Conservation (phyloP, 1,140 invertebrate genomes). For the Atta cephalotes region DNA sequence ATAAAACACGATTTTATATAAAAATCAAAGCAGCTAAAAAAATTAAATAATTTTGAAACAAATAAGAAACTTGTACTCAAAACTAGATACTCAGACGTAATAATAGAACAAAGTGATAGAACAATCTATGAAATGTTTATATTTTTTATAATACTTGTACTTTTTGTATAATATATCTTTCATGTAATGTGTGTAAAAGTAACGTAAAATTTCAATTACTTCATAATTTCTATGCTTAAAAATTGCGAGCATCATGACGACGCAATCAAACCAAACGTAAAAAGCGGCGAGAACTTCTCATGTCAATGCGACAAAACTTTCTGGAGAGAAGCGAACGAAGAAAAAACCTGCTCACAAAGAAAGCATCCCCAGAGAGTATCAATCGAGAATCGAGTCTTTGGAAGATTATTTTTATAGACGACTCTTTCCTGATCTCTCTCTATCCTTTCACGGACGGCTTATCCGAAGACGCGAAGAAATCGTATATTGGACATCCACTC, state of each 20-base stretch:
- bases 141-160: too few relatives aligned
- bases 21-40: too few relatives aligned
- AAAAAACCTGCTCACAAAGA: slow-evolving; percentile 75
- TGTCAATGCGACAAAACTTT: slow-evolving; percentile 56
- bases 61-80: too few relatives aligned
- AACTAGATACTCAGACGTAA: too few relatives aligned
- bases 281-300: slow-evolving; percentile 65
- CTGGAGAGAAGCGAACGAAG: slow-evolving; percentile 51
- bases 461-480: slow-evolving; percentile 73
- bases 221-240: not conserved
- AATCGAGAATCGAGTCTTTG: slow-evolving; percentile 79
- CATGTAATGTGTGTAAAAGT: not conserved
- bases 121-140: too few relatives aligned
- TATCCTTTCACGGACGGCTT: slow-evolving; percentile 81
- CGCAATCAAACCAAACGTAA: slow-evolving; percentile 46
- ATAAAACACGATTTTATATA: too few relatives aligned
- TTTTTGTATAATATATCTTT: too few relatives aligned
- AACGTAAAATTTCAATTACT: not conserved
- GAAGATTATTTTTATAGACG: slow-evolving; percentile 80
- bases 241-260: not conserved
- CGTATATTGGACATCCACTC: slow-evolving; percentile 69
- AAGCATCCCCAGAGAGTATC: slow-evolving; percentile 74
- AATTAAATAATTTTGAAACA: too few relatives aligned
- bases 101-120: too few relatives aligned
- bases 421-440: slow-evolving; percentile 74